phyloP scores from a whole-genome alignment of 2,888 invertebrate species.

The Dryobotodes eremita region DNA sequence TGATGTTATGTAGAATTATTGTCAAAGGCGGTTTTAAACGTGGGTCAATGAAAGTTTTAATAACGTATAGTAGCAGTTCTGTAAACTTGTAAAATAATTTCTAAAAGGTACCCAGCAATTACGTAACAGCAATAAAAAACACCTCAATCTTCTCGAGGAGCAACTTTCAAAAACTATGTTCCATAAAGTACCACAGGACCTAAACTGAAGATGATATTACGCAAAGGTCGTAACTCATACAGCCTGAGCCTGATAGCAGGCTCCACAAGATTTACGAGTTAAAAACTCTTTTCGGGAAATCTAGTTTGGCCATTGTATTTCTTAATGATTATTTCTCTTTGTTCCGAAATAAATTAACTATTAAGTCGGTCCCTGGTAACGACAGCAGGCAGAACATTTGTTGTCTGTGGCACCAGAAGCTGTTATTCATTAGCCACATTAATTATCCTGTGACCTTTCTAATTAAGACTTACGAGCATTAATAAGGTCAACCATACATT shows the following conservation, averaged over 20 bases:
- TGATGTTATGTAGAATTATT: not conserved
- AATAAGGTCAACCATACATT: constrained; percentile 52
- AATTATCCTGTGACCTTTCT: constrained; percentile 61
- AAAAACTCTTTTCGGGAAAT: constrained; percentile 30
- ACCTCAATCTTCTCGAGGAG: constrained; percentile 28
- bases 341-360: constrained; percentile 54
- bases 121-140: constrained; percentile 39
- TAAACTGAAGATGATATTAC: constrained; percentile 37
- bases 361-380: constrained; percentile 30
- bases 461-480: constrained; percentile 56
- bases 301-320: constrained; percentile 36
- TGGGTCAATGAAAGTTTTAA: not conserved
- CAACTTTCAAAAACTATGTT: constrained; percentile 37
- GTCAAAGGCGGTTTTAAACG: not conserved
- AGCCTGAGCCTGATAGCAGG: constrained; percentile 13
- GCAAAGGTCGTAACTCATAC: constrained; percentile 52
- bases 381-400: constrained; percentile 47
- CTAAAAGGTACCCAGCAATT: constrained; percentile 6
- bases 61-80: too few species aligned
- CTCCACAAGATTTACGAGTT: constrained; percentile 49
- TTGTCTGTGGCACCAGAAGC: constrained; percentile 48
- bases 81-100: not conserved
- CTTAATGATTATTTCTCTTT: constrained; percentile 43
- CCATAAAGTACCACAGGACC: constrained; percentile 21
- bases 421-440: constrained; percentile 62